phyloP scores from a whole-genome alignment of 2,797 vertebrate genomes.

The Mallotus villosus region DNA sequence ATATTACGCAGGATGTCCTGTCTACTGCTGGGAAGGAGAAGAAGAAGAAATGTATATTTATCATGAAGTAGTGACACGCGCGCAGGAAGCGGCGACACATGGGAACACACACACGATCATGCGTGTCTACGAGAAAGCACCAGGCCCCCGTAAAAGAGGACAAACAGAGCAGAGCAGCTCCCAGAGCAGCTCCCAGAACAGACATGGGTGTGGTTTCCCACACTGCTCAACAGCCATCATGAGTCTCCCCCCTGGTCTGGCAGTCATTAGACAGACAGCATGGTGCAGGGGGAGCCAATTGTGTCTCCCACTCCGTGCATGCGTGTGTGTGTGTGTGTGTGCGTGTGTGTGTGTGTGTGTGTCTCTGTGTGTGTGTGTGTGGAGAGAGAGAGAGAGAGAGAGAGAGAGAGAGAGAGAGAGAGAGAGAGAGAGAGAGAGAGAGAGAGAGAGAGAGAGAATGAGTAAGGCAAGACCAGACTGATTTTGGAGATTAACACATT shows the following conservation, averaged over 20 bases:
- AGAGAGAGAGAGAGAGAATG: conserved; percentile 15
- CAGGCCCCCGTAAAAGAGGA: conserved; percentile 5
- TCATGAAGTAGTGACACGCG: not conserved
- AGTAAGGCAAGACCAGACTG: conserved; percentile 43
- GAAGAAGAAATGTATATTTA: too few species aligned
- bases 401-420: too few species aligned
- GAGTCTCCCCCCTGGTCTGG: conserved; percentile 35
- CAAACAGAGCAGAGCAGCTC: not conserved
- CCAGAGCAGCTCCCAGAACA: conserved; percentile 2
- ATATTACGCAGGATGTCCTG: too few species aligned
- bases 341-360: conserved; percentile 14
- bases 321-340: conserved; percentile 22
- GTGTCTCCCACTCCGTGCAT: conserved; percentile 10
- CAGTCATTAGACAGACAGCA: conserved; percentile 27
- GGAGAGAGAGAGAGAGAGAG: too few species aligned
- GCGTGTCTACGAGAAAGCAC: not conserved
- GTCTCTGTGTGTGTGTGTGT: too few species aligned
- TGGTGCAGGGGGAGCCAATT: conserved; percentile 7
- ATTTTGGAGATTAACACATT: conserved; percentile 65
- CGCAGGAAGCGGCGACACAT: too few species aligned
- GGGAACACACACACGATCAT: not conserved
- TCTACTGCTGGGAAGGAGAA: too few species aligned
- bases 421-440: conserved; percentile 12
- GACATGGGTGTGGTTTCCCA: conserved; percentile 30
- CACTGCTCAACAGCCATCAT: conserved; percentile 37